Evolutionary conservation across 2,113 vertebrate genomes (phyloP).

Genomic region (Sula dactylatra): DNA sequence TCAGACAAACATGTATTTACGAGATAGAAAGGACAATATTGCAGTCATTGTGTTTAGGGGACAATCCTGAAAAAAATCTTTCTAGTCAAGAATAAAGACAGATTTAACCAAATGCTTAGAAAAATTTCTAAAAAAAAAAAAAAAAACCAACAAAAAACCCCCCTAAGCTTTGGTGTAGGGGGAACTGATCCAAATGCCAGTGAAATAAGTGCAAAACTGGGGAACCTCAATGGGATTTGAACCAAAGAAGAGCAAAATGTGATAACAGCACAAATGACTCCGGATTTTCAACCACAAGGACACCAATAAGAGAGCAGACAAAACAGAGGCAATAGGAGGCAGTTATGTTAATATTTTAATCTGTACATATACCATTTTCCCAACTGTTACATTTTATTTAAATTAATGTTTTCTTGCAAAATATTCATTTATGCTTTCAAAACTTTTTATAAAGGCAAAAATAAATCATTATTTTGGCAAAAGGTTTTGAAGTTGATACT

Average conservation of each 20-base stretch:
- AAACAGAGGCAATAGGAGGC: slow-evolving; percentile 9
- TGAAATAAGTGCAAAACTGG: background rate
- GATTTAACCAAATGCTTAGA: background rate
- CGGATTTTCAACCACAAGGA: background rate
- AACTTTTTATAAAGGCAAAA: slow-evolving; percentile 87
- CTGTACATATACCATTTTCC: slow-evolving; percentile 76
- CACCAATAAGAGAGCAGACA: background rate
- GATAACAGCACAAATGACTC: background rate
- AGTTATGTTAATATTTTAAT: slow-evolving; percentile 87
- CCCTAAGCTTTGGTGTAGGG: background rate
- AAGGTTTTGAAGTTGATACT: slow-evolving; percentile 81
- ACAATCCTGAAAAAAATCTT: background rate
- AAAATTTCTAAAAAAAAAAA: background rate
- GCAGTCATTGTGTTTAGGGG: background rate
- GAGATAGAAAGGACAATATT: background rate
- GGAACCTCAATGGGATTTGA: background rate
- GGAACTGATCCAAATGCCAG: background rate
- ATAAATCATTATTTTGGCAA: slow-evolving; percentile 93
- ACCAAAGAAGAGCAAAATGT: background rate
- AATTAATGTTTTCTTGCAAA: slow-evolving; percentile 81
- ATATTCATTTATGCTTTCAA: slow-evolving; percentile 81
- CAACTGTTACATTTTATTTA: slow-evolving; percentile 85
- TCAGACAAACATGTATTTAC: background rate
- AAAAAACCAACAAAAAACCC: background rate
- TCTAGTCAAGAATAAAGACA: background rate